phyloP scores from a whole-genome alignment of 1,140 invertebrate species.

The Lordiphosa mommai region DNA sequence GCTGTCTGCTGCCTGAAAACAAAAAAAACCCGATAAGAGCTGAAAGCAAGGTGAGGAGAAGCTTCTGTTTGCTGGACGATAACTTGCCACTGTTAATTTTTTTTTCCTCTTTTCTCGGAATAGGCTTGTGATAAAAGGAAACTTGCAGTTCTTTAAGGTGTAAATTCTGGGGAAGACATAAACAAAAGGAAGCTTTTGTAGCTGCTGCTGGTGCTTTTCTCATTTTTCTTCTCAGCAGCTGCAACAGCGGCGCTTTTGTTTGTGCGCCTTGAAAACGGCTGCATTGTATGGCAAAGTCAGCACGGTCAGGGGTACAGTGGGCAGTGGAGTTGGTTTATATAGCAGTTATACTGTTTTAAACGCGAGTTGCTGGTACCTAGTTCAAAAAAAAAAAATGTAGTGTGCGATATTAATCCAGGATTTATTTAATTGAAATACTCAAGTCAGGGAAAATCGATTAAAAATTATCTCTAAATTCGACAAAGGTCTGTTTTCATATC shows the following conservation, averaged over 20 bases:
- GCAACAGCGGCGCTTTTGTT: conserved; percentile 64
- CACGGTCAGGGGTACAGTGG: conserved; percentile 23
- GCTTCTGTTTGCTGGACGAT: conserved; percentile 41
- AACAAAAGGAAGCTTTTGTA: conserved; percentile 58
- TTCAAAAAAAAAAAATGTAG: too few relatives aligned
- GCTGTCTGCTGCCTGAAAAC: conserved; percentile 59
- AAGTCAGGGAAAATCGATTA: too few relatives aligned
- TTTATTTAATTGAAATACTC: too few relatives aligned
- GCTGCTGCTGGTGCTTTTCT: conserved; percentile 23
- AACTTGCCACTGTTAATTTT: conserved; percentile 59
- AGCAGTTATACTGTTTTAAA: too few relatives aligned
- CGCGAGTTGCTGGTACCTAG: too few relatives aligned
- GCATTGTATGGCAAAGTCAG: conserved; percentile 52
- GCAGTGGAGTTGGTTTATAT: not conserved
- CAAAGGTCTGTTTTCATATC: too few relatives aligned
- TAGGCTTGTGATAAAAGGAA: conserved; percentile 13
- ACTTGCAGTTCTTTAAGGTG: conserved; percentile 66
- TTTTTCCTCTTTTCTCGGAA: conserved; percentile 9
- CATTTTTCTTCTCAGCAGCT: conserved; percentile 12
- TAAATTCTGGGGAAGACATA: conserved; percentile 67
- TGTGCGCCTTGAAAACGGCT: conserved; percentile 58
- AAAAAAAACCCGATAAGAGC: conserved; percentile 52
- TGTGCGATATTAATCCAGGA: too few relatives aligned
- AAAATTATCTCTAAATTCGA: too few relatives aligned
- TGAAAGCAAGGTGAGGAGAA: conserved; percentile 6